Percentiles rank a stretch among this genome's conserved stretches.
These are phyloP conservation scores for Hanleya hanleyi DNA, from an alignment of 2,888 invertebrate species.

Conservation along the genomic window DNA sequence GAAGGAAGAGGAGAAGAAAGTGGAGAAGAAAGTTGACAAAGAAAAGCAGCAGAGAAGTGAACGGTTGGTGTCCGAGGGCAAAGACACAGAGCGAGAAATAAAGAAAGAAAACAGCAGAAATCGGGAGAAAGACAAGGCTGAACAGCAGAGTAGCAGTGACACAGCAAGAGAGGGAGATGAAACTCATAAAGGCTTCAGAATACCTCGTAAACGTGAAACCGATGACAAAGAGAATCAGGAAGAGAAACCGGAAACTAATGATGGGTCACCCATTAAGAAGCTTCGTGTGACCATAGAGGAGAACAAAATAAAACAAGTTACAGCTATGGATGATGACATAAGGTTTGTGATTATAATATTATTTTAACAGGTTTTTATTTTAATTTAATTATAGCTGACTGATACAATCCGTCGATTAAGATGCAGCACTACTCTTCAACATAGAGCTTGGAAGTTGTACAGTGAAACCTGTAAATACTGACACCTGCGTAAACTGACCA, in stretches of 20 bases:
- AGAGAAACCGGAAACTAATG: conserved; percentile 74
- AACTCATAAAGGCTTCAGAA: not conserved
- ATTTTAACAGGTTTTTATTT: not conserved
- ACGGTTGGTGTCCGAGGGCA: too few species aligned
- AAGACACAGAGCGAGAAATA: not conserved
- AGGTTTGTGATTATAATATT: not conserved
- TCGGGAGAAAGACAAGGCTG: not conserved
- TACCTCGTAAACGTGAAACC: not conserved
- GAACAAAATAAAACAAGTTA: not conserved
- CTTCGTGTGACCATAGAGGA: conserved; percentile 54
- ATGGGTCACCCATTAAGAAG: conserved; percentile 77
- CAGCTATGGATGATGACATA: not conserved
- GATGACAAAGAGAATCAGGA: not conserved
- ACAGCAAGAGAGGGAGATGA: not conserved
- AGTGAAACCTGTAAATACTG: too few species aligned
- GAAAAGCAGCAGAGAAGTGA: not conserved
- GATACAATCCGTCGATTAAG: too few species aligned
- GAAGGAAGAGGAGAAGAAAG: not conserved
- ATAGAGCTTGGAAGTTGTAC: too few species aligned
- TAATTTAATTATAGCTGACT: too few species aligned
- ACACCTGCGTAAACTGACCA: too few species aligned
- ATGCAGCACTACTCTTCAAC: too few species aligned
- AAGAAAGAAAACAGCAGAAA: not conserved
- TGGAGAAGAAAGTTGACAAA: too few species aligned
- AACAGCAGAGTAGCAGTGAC: not conserved